Conservation (phyloP, 2,888 invertebrate genomes). For the Molorchus minor region DNA sequence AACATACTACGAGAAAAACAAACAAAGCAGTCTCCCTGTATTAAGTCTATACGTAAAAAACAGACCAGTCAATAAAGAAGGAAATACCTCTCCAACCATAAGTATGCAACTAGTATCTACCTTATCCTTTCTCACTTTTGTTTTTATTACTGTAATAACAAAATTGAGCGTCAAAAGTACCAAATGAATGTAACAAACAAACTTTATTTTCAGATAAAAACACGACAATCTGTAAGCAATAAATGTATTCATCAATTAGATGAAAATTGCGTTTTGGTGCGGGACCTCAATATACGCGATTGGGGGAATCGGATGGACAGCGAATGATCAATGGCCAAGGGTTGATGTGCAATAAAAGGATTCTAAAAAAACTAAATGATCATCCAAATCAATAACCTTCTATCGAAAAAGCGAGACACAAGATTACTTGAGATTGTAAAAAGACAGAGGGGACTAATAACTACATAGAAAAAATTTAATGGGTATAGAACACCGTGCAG, state of each 20-base stretch:
- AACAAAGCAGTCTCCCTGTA: no score
- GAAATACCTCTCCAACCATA: no score
- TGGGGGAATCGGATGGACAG: slow-evolving; percentile 19
- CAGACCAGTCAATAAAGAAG: no score
- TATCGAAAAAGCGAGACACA: slow-evolving; percentile 56
- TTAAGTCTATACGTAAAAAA: no score
- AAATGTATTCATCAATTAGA: slow-evolving; percentile 4
- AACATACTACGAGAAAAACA: no score
- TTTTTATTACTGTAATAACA: neutral
- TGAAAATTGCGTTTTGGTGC: slow-evolving; percentile 9
- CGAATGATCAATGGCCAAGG: slow-evolving; percentile 38
- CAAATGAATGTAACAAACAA: neutral
- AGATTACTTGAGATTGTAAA: slow-evolving; percentile 48
- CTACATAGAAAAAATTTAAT: slow-evolving; percentile 50
- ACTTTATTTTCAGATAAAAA: neutral
- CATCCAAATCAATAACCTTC: slow-evolving; percentile 57
- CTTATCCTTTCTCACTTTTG: neutral
- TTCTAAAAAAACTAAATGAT: slow-evolving; percentile 47
- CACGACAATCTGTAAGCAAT: neutral
- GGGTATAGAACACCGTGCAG: slow-evolving; percentile 50
- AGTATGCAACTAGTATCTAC: no score
- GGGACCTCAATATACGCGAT: slow-evolving; percentile 4
- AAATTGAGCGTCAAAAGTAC: neutral
- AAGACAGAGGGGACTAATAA: slow-evolving; percentile 48
- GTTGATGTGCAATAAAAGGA: slow-evolving; percentile 25